Evolutionary conservation across 2,888 invertebrate genomes (phyloP).

Genomic region (Macrophya annulata): DNA sequence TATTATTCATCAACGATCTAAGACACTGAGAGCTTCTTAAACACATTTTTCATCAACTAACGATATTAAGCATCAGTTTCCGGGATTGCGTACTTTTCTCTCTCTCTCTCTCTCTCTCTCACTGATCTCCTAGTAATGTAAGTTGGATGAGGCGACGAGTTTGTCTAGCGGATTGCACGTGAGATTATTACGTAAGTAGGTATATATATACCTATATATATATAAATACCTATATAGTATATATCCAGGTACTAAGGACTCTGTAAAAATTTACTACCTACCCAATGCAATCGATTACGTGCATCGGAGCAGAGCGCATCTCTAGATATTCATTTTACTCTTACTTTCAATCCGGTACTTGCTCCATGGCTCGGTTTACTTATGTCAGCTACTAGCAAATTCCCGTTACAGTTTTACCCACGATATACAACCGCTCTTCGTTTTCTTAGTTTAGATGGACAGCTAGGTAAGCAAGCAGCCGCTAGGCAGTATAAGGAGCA

Average conservation of each 20-base stretch:
- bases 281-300: conserved; percentile 51
- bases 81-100: background rate
- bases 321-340: conserved; percentile 7
- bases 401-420: conserved; percentile 36
- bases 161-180: conserved; percentile 38
- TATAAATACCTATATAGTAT: no score
- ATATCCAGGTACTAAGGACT: conserved; percentile 9
- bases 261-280: background rate
- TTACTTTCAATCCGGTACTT: conserved; percentile 19
- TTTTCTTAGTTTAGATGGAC: background rate
- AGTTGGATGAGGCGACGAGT: conserved; percentile 33
- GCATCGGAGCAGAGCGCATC: conserved; percentile 49
- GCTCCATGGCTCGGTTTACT: conserved; percentile 11
- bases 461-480: background rate
- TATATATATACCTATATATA: background rate
- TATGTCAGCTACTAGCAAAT: conserved; percentile 27
- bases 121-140: conserved; percentile 34
- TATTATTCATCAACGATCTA: background rate
- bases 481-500: background rate
- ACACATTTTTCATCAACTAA: background rate
- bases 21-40: background rate
- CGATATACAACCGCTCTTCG: background rate
- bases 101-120: background rate
- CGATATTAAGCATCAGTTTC: background rate
- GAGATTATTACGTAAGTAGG: conserved; percentile 38